Evolutionary conservation across 1,140 invertebrate genomes (phyloP).

Genomic region (Euura lappo): DNA sequence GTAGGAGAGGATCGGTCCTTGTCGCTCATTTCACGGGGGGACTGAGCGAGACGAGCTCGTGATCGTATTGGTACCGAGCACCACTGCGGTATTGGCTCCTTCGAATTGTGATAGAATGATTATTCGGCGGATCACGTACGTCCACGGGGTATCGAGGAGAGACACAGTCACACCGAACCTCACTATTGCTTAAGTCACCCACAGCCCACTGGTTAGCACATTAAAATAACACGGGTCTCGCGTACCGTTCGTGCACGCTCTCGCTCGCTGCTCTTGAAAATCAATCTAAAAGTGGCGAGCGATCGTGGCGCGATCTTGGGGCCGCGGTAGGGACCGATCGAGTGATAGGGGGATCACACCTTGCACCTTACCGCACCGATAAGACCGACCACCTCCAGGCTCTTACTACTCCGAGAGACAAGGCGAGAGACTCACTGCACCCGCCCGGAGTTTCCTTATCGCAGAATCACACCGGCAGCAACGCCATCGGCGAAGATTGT

Average conservation of each 20-base stretch:
- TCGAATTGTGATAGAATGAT: not conserved
- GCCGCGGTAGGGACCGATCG: not conserved
- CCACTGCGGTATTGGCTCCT: slow-evolving; percentile 42
- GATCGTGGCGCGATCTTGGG: slow-evolving; percentile 48
- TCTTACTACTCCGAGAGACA: slow-evolving; percentile 25
- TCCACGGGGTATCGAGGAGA: not conserved
- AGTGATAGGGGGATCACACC: not conserved
- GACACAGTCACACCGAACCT: slow-evolving; percentile 33
- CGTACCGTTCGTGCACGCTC: no score
- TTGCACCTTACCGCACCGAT: not conserved
- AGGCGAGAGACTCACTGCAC: slow-evolving; percentile 31
- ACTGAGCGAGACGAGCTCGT: no score
- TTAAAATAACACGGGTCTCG: slow-evolving; percentile 55
- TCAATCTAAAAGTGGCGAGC: slow-evolving; percentile 56
- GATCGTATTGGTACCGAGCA: no score
- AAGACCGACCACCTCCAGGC: slow-evolving; percentile 7
- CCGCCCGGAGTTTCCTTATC: not conserved
- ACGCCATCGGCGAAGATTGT: not conserved
- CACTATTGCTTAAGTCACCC: slow-evolving; percentile 36
- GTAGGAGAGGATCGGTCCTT: slow-evolving; percentile 79
- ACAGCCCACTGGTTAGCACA: slow-evolving; percentile 42
- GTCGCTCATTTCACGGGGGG: slow-evolving; percentile 71
- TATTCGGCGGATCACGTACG: not conserved
- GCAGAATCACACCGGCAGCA: no score
- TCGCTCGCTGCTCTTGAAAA: slow-evolving; percentile 56